Percentiles rank a stretch among this genome's conserved stretches.
Evolutionary conservation across 53 echinoderm and acorn worm genomes (phyloP).

Genomic region (Actinopyga echinites): DNA sequence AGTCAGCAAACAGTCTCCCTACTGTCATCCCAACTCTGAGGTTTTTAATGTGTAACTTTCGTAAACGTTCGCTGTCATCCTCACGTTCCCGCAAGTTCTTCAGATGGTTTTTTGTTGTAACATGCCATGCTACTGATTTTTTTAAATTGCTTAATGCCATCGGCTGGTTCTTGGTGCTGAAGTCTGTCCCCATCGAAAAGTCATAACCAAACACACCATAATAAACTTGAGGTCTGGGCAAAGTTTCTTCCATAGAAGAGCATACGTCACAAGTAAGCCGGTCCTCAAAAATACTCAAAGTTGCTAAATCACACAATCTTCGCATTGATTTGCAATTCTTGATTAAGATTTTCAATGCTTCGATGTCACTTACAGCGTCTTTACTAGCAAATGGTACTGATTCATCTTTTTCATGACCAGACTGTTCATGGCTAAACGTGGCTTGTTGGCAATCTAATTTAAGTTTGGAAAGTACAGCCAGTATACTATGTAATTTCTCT

Average conservation of each 20-base stretch:
- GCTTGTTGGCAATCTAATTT: too few species aligned
- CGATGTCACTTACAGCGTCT: neutral
- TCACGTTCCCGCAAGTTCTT: neutral
- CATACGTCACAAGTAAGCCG: neutral
- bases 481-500: too few species aligned
- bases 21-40: conserved; percentile 9
- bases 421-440: neutral
- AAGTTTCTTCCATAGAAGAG: neutral
- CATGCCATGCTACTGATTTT: neutral
- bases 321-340: neutral
- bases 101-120: neutral
- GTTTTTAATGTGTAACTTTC: neutral
- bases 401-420: neutral
- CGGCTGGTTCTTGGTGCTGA: neutral
- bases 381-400: neutral
- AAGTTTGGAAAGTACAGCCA: too few species aligned
- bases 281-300: neutral
- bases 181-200: neutral
- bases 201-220: conserved; percentile 32
- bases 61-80: neutral
- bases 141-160: neutral
- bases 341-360: conserved; percentile 18
- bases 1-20: conserved; percentile 37
- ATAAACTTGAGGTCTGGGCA: neutral
- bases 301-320: conserved; percentile 17